Percentiles rank a stretch among this genome's conserved stretches.
Evolutionary conservation across 1,140 invertebrate species (phyloP).

Genomic region (Papilio polytes): DNA sequence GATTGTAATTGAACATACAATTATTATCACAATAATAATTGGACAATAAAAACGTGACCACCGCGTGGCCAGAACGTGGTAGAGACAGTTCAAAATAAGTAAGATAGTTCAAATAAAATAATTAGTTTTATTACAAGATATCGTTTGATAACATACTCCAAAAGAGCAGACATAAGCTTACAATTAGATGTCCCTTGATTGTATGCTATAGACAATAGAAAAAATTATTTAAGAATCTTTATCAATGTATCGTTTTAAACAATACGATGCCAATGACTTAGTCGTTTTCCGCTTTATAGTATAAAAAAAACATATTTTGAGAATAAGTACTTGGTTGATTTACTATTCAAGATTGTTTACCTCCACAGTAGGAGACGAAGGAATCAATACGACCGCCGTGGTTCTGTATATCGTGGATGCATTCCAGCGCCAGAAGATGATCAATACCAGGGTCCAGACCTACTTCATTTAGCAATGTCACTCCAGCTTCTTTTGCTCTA

Average conservation of each 20-base stretch:
- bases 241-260: too few relatives aligned
- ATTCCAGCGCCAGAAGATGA: constrained; percentile 98
- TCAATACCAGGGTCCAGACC: constrained; percentile 99
- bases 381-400: constrained; percentile 94
- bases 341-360: constrained; percentile 58
- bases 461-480: constrained; percentile 97
- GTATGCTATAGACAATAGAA: too few relatives aligned
- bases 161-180: too few relatives aligned
- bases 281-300: too few relatives aligned
- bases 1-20: not conserved
- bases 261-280: too few relatives aligned
- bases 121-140: too few relatives aligned
- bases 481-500: constrained; percentile 92
- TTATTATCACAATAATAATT: not conserved
- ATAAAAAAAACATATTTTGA: too few relatives aligned
- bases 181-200: too few relatives aligned
- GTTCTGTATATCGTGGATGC: constrained; percentile 94
- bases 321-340: not conserved
- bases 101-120: too few relatives aligned
- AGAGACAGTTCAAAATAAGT: not conserved
- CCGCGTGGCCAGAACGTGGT: not conserved
- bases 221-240: too few relatives aligned
- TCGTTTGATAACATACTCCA: too few relatives aligned
- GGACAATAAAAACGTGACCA: not conserved
- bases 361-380: constrained; percentile 98